These are phyloP conservation scores for Amphimallon solstitiale DNA, from an alignment of 2,888 invertebrate genomes.

Conservation along the genomic window DNA sequence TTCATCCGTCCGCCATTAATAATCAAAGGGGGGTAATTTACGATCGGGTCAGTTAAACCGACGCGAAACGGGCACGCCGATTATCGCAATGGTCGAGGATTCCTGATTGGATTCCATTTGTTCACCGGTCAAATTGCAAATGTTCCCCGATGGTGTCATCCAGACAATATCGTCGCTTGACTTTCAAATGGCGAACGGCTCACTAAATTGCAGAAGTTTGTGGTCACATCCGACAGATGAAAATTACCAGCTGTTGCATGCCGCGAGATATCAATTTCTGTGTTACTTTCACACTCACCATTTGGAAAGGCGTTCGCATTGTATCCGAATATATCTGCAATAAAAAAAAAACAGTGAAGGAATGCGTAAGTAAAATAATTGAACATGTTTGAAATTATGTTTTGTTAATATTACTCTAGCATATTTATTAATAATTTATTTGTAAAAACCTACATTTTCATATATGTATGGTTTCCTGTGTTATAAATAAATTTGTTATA, in stretches of 20 bases:
- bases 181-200: conserved; percentile 9
- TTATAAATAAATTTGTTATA: no score
- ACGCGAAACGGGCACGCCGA: conserved; percentile 9
- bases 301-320: background rate
- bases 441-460: no score
- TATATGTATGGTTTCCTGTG: no score
- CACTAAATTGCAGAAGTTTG: conserved; percentile 28
- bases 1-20: background rate
- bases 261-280: conserved; percentile 8
- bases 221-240: conserved; percentile 18
- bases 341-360: background rate
- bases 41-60: conserved; percentile 4
- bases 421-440: no score
- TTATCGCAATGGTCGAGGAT: conserved; percentile 19
- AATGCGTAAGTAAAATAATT: background rate
- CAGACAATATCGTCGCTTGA: background rate
- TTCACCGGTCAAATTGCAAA: conserved; percentile 7
- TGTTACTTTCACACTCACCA: conserved; percentile 19
- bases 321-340: conserved; percentile 11
- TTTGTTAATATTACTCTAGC: no score
- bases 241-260: conserved; percentile 27
- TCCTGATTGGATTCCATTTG: conserved; percentile 28
- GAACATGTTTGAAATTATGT: no score
- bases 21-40: conserved; percentile 12
- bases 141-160: conserved; percentile 18